These are phyloP conservation scores for Eupithecia abbreviata DNA, from an alignment of 2,888 invertebrate genomes.

Conservation along the genomic window DNA sequence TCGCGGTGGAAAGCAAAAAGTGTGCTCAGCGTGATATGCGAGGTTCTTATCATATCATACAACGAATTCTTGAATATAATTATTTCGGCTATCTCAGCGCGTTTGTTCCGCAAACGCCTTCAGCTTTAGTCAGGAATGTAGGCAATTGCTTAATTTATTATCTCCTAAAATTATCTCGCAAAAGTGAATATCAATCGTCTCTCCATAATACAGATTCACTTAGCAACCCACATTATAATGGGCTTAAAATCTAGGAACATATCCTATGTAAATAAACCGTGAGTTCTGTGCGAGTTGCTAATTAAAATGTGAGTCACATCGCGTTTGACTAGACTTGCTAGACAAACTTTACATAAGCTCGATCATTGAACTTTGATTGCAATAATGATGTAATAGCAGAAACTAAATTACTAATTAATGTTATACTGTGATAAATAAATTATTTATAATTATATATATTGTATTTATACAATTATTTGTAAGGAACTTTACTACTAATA, in stretches of 20 bases:
- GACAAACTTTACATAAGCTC: neutral
- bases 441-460: no score
- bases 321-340: neutral
- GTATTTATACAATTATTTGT: no score
- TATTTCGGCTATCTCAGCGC: neutral
- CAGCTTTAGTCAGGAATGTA: neutral
- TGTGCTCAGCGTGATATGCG: neutral
- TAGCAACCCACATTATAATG: neutral
- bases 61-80: neutral
- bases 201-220: neutral
- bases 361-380: neutral
- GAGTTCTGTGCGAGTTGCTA: neutral
- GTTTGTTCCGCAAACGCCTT: neutral
- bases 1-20: neutral
- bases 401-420: neutral
- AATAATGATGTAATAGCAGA: neutral
- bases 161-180: neutral
- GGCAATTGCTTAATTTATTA: neutral
- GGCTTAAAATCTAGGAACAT: neutral
- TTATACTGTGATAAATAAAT: neutral
- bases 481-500: no score
- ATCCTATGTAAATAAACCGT: neutral
- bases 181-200: neutral
- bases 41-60: neutral
- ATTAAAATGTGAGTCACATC: conserved; percentile 3